Base-by-base conservation (phyloP, 2,888 invertebrate species). In the Drosophila borealis region DNA sequence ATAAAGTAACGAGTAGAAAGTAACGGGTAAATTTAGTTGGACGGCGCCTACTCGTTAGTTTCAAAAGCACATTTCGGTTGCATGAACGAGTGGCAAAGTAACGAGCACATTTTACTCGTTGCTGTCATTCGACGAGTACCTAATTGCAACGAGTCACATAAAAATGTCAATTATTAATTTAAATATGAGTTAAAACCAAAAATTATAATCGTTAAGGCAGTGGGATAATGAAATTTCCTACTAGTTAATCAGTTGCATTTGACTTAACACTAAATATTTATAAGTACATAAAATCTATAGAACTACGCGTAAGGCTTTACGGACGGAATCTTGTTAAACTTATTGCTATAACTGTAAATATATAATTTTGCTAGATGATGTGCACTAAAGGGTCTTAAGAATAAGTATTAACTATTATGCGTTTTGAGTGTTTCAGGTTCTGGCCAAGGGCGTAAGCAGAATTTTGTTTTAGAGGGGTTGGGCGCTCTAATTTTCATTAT, bases 321-420 rank as follows among this genome's bases (percentile, higher is more conserved):
- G 83, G 83, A 84, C 83, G 83, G 83, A 84, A 82, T 73, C 73
- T 73, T 57, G 64, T 86, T 56, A 46, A 80, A 59, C 56, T 60
- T 69, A 77, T 70, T 75, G 74, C 64, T 78, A n/a, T n/a, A n/a
- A n/a, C n/a, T n/a, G n/a, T n/a, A n/a, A n/a, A n/a, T n/a, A n/a
- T n/a, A n/a, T n/a, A n/a, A 78, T 78, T 74, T 76, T 63, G 54
- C 74, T 74, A 70, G n/a, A 49, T 51, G 19, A 41, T 68, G 42
- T 56, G 50, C 73, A 61, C 65, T 60, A 60, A 56, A 57, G 37
- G 54, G 37, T 21, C 51, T 70, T 69, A 70, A 34, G 50, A 25
- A 60, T 48, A 67, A 48, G 5, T 46, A 72, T 71, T 71, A 79
- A 57, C 73, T 79, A 75, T 59, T 65, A 66, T 59, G 53, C 25